Conservation (phyloP, 2,888 invertebrate species). For the Coenonympha glycerion region DNA sequence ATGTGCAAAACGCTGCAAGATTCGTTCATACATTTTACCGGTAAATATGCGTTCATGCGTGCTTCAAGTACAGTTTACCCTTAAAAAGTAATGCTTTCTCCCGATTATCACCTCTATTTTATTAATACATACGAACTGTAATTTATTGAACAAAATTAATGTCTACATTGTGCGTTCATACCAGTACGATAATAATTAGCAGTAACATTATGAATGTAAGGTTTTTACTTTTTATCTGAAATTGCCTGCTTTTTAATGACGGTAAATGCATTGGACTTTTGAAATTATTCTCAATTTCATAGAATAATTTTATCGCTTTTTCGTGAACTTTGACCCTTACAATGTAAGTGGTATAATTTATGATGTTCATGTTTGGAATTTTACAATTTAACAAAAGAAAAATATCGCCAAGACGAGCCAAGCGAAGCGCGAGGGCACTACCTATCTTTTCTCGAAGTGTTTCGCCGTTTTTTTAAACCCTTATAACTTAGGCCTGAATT, state of each 20-base stretch:
- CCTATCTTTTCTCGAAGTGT: too few species aligned
- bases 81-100: not conserved
- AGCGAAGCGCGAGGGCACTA: too few species aligned
- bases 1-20: slow-evolving; percentile 65
- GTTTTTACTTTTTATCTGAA: slow-evolving; percentile 56
- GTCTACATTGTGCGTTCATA: slow-evolving; percentile 34
- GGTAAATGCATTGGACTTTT: slow-evolving; percentile 22
- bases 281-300: slow-evolving; percentile 18
- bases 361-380: too few species aligned
- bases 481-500: too few species aligned
- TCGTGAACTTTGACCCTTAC: slow-evolving; percentile 6
- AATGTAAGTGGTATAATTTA: slow-evolving; percentile 17
- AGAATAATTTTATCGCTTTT: slow-evolving; percentile 16
- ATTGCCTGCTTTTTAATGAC: slow-evolving; percentile 38
- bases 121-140: not conserved
- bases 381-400: too few species aligned
- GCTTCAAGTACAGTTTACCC: slow-evolving; percentile 38
- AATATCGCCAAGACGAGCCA: too few species aligned
- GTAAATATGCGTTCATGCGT: slow-evolving; percentile 67
- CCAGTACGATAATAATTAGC: slow-evolving; percentile 70
- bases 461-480: too few species aligned
- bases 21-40: slow-evolving; percentile 58
- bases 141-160: not conserved
- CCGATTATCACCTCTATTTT: slow-evolving; percentile 13
- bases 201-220: slow-evolving; percentile 51